Percentiles rank a stretch among this genome's conserved stretches.
phyloP scores from a whole-genome alignment of 2,888 invertebrate genomes.

The Petrolisthes cinctipes region DNA sequence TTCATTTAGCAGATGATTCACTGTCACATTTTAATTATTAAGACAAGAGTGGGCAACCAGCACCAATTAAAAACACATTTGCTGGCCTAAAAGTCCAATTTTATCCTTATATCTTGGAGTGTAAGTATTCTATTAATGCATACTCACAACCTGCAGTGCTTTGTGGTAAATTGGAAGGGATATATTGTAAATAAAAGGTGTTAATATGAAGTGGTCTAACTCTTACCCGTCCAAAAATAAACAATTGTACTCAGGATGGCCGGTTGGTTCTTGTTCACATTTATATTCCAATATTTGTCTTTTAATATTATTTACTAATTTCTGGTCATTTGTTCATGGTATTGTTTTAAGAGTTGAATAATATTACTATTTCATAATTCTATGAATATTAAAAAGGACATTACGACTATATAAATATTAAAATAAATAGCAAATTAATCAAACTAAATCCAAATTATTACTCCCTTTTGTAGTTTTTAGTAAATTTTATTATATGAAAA shows the following conservation, averaged over 20 bases:
- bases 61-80: background rate
- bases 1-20: conserved; percentile 29
- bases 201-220: conserved; percentile 13
- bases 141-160: background rate
- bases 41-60: conserved; percentile 2
- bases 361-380: no score
- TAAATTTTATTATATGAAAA: no score
- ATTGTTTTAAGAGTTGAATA: no score
- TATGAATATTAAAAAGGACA: no score
- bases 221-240: conserved; percentile 55
- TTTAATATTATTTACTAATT: no score
- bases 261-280: conserved; percentile 45
- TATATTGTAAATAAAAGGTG: conserved; percentile 8
- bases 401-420: no score
- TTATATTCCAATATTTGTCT: no score
- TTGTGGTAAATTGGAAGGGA: background rate
- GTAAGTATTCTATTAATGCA: background rate
- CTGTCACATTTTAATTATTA: background rate
- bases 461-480: no score
- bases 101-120: background rate
- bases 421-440: no score
- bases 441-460: no score
- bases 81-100: background rate
- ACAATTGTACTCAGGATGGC: conserved; percentile 37
- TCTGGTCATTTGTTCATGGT: no score